Percentiles rank a stretch among this genome's conserved stretches.
phyloP scores from a whole-genome alignment of 2,888 invertebrate species.

The Pristionchus japonicus region DNA sequence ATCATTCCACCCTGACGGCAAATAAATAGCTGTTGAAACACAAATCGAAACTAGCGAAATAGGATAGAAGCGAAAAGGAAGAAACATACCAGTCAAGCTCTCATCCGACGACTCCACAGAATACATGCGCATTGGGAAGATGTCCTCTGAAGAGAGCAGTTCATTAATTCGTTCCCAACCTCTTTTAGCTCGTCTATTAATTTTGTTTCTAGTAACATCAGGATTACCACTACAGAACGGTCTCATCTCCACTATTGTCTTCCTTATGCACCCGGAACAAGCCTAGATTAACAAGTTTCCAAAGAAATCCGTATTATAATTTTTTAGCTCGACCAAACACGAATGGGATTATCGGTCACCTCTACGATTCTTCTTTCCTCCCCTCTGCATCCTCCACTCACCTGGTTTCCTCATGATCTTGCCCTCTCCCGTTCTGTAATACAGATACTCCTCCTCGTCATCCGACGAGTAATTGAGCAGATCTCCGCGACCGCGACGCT shows the following conservation, averaged over 20 bases:
- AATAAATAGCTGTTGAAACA: no score
- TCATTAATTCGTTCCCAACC: no score
- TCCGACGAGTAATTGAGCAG: slow-evolving; percentile 15
- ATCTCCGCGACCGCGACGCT: slow-evolving; percentile 15
- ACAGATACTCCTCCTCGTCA: neutral
- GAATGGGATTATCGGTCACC: neutral
- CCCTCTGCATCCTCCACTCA: slow-evolving; percentile 35
- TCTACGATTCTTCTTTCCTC: neutral
- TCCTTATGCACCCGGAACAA: no score
- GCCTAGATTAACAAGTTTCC: no score
- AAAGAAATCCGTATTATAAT: no score
- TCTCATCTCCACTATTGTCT: no score
- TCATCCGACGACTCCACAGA: slow-evolving; percentile 37
- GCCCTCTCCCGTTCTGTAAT: neutral
- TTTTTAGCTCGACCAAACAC: neutral
- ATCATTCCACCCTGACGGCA: no score
- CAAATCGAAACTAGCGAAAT: neutral
- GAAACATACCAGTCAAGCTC: neutral
- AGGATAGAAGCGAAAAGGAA: neutral
- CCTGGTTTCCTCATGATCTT: neutral
- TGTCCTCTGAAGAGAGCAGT: slow-evolving; percentile 38
- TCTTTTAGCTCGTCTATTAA: no score
- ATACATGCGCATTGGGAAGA: slow-evolving; percentile 25
- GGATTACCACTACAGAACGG: no score
- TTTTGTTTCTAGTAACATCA: no score